Evolutionary conservation across 2,888 invertebrate species (phyloP), one percentile per base, ranked within the genome.

Genomic region (Elysia crispata): DNA sequence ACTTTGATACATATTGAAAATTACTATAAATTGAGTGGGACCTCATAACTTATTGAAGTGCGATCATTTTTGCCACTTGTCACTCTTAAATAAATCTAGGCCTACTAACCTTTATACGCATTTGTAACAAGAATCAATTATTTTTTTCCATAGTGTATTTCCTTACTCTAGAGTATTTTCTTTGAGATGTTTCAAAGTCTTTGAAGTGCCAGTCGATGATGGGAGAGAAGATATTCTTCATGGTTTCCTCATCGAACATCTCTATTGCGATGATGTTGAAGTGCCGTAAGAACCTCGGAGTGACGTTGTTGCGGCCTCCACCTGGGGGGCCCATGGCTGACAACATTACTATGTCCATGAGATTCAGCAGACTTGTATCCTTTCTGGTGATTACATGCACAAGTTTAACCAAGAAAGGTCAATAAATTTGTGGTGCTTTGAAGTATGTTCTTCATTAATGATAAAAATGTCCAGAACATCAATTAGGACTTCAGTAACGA

Each of bases 181-280:
- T 84, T 13, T 89, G 87, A 13, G 83, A 77, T 30, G 88, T 89
- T 54, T 91, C 91, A 85, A 87, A 92, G n/a, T 87, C 86, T 41
- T 83, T 86, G 81, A 92, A 92, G 84, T 92, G 92, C 91, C 91
- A 91, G 83, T 92, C 91, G n/a, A 90, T 84, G 67, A 92, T 91
- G 8, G 92, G 92, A 25, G 90, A 83, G 83, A 92, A 92, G 64
- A 92, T 91, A 78, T 88, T 90, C 82, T 89, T 90, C 90, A 92
- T 89, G 0, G 91, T 90, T 49, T 91, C 91, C 77, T 92, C 91
- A 82, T 90, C 89, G 84, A 92, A 92, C 1, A 89, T 89, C 75
- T 91, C 90, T 77, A 92, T 91, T 25, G 89, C 86, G 75, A 92
- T 90, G 67, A 92, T 83, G 78, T 91, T 91, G 84, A 91, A 91